phyloP scores from a whole-genome alignment of 2,888 invertebrate genomes.

The Prosapia bicincta region DNA sequence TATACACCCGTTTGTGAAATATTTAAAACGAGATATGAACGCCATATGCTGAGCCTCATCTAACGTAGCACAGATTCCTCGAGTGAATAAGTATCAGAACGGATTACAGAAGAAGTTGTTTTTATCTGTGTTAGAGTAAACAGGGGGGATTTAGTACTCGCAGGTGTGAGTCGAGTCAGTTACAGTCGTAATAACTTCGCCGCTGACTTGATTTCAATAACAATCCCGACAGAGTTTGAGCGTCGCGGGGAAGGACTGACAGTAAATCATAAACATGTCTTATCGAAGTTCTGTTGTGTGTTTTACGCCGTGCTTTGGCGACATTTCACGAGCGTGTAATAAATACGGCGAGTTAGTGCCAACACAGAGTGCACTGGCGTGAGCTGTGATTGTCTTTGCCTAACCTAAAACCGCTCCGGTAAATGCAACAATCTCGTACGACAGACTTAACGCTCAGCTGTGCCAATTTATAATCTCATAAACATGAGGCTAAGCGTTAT shows the following conservation, averaged over 20 bases:
- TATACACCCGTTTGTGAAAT: no score
- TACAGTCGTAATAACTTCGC: background rate
- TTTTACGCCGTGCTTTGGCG: background rate
- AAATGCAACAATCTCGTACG: background rate
- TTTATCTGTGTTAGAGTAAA: background rate
- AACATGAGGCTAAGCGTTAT: background rate
- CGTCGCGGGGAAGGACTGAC: background rate
- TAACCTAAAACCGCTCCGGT: background rate
- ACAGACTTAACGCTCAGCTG: background rate
- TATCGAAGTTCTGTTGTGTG: background rate
- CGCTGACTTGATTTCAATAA: background rate
- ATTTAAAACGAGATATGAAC: no score
- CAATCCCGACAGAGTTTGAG: background rate
- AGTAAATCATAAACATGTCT: background rate
- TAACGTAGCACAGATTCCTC: background rate
- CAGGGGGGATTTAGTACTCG: background rate
- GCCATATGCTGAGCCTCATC: background rate
- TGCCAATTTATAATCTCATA: background rate
- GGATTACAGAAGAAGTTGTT: background rate
- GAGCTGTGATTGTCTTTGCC: background rate
- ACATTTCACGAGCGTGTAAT: background rate
- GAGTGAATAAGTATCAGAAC: background rate
- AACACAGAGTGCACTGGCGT: no score
- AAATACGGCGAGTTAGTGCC: background rate
- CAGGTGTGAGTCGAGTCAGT: background rate